phyloP scores from a whole-genome alignment of 2,797 vertebrate genomes.

The Xyrichtys novacula region DNA sequence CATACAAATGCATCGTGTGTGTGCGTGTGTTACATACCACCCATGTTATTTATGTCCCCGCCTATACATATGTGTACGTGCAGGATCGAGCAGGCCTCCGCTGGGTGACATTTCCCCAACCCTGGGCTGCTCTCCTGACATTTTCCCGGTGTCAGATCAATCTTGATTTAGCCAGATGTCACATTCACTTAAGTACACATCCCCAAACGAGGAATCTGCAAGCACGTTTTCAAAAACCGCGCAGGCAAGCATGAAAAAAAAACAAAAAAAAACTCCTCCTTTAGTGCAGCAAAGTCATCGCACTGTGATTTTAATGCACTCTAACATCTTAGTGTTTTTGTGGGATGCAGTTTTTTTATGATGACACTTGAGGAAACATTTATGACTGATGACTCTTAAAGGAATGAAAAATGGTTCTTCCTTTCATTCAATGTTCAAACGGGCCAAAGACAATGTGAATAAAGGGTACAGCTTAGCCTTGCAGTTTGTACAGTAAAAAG shows the following conservation, averaged over 20 bases:
- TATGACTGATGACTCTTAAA: constrained; percentile 6
- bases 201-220: constrained; percentile 70
- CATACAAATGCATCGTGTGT: constrained; percentile 15
- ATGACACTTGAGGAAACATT: constrained; percentile 13
- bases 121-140: constrained; percentile 80
- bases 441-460: neutral
- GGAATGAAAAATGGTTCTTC: neutral
- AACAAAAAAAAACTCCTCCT: constrained; percentile 34
- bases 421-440: constrained; percentile 4
- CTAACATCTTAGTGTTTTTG: constrained; percentile 17
- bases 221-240: constrained; percentile 53
- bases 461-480: neutral
- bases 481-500: neutral
- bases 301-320: constrained; percentile 23
- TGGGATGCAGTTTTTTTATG: constrained; percentile 15
- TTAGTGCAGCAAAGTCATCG: constrained; percentile 47
- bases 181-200: constrained; percentile 81
- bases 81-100: constrained; percentile 40
- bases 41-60: constrained; percentile 10
- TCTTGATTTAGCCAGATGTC: constrained; percentile 85
- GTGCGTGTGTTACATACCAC: neutral
- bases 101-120: constrained; percentile 83
- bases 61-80: constrained; percentile 41
- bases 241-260: constrained; percentile 48
- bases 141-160: constrained; percentile 88